Percentiles rank a stretch among this genome's conserved stretches.
Conservation (phyloP, 1,140 invertebrate species). For the Drosophila parvula region DNA sequence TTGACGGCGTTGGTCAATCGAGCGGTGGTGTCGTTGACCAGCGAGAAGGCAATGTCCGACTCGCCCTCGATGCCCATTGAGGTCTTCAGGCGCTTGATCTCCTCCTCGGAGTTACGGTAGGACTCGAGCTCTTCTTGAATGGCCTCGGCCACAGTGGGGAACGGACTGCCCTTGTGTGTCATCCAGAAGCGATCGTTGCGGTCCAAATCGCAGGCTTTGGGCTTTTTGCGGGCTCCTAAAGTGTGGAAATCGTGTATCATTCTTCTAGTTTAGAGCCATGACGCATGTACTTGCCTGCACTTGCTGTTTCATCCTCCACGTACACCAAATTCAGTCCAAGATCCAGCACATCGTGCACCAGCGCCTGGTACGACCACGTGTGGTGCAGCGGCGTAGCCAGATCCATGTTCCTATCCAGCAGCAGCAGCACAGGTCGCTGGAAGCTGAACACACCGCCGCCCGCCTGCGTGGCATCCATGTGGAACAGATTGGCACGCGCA, state of each 20-base stretch:
- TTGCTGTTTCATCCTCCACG: slow-evolving; percentile 88
- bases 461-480: slow-evolving; percentile 90
- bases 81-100: slow-evolving; percentile 97
- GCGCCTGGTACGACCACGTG: slow-evolving; percentile 99
- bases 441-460: slow-evolving; percentile 93
- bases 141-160: slow-evolving; percentile 98
- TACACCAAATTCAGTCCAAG: slow-evolving; percentile 94
- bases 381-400: slow-evolving; percentile 99
- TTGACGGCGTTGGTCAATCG: slow-evolving; percentile 97
- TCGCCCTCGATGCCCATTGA: slow-evolving; percentile 95
- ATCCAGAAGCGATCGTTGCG: slow-evolving; percentile 96
- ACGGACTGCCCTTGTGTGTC: slow-evolving; percentile 97
- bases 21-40: slow-evolving; percentile 97
- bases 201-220: slow-evolving; percentile 96
- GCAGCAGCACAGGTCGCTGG: slow-evolving; percentile 95
- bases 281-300: slow-evolving; percentile 29
- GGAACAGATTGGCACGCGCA: slow-evolving; percentile 97
- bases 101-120: slow-evolving; percentile 96
- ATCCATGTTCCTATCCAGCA: slow-evolving; percentile 98
- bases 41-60: slow-evolving; percentile 89
- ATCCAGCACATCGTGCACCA: slow-evolving; percentile 97
- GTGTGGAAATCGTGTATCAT: neutral
- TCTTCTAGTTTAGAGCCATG: no score
- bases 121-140: slow-evolving; percentile 99
- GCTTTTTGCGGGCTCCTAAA: slow-evolving; percentile 88